A percentile compares a stretch with the other conserved stretches of the same genome.
phyloP scores from a whole-genome alignment of 2,888 invertebrate genomes.

The Tenthredo livida region DNA sequence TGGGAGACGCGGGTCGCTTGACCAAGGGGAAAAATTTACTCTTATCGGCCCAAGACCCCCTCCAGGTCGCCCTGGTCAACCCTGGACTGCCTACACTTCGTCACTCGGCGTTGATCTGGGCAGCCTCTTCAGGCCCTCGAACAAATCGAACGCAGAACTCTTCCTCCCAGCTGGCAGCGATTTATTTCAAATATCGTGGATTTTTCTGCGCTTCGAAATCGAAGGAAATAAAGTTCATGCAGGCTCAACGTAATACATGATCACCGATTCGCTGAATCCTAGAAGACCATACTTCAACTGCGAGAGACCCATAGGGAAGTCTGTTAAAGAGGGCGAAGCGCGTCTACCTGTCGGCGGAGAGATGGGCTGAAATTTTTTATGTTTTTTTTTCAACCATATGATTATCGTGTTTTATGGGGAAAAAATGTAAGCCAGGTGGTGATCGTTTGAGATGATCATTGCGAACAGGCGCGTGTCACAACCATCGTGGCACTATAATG shows the following conservation, averaged over 20 bases:
- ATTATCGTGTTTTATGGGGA: neutral
- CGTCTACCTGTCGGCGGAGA: neutral
- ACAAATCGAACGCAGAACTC: neutral
- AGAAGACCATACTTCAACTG: neutral
- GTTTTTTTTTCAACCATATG: neutral
- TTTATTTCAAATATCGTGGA: neutral
- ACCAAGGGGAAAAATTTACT: slow-evolving; percentile 37
- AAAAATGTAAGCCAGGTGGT: neutral
- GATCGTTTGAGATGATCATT: neutral
- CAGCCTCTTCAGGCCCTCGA: slow-evolving; percentile 5
- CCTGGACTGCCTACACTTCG: slow-evolving; percentile 9
- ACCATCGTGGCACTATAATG: neutral
- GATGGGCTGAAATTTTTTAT: neutral
- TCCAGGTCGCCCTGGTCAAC: slow-evolving; percentile 41
- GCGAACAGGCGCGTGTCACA: neutral
- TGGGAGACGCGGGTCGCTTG: slow-evolving; percentile 37
- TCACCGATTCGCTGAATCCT: neutral
- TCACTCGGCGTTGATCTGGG: neutral
- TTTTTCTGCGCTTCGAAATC: neutral
- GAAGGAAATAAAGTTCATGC: neutral
- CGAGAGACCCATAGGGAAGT: no score
- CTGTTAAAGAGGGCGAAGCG: neutral
- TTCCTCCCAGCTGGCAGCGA: neutral
- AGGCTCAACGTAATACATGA: neutral
- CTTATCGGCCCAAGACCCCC: slow-evolving; percentile 30